phyloP scores from a whole-genome alignment of 1,140 invertebrate species.

The Drosophila azteca region DNA sequence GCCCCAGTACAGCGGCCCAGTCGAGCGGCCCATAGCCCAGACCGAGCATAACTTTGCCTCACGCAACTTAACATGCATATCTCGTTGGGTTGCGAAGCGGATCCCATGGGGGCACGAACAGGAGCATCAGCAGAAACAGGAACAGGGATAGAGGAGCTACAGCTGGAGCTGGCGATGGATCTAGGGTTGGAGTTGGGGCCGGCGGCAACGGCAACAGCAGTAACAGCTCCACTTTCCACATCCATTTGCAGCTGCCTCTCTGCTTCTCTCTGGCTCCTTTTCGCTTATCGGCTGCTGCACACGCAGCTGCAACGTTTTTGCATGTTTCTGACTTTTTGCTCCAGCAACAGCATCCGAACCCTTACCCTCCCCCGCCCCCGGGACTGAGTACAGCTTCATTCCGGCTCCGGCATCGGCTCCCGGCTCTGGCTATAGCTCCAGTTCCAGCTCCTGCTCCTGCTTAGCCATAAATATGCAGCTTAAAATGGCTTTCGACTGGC shows the following conservation, averaged over 20 bases:
- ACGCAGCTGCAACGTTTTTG: slow-evolving; percentile 72
- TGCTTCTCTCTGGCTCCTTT: slow-evolving; percentile 1
- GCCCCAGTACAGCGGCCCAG: slow-evolving; percentile 7
- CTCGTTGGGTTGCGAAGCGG: slow-evolving; percentile 55
- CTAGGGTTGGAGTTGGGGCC: not conserved
- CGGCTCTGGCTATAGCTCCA: slow-evolving; percentile 16
- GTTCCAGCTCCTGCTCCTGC: slow-evolving; percentile 44
- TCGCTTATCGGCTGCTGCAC: slow-evolving; percentile 72
- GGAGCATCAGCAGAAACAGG: slow-evolving; percentile 22
- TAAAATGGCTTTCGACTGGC: slow-evolving; percentile 80
- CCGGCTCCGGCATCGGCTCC: slow-evolving; percentile 9
- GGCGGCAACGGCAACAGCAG: not conserved
- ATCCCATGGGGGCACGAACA: slow-evolving; percentile 50
- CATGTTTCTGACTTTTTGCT: slow-evolving; percentile 42
- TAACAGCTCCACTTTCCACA: slow-evolving; percentile 15
- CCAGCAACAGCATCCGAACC: not conserved
- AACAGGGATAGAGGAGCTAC: slow-evolving; percentile 10
- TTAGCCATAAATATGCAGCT: slow-evolving; percentile 81
- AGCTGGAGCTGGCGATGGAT: no score
- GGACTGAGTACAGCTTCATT: not conserved
- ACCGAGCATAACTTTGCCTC: slow-evolving; percentile 71
- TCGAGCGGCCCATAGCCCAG: not conserved
- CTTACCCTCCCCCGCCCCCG: not conserved
- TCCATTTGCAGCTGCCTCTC: slow-evolving; percentile 23
- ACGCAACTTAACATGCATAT: slow-evolving; percentile 79